These are phyloP conservation scores for Epinephelus awoara DNA, from an alignment of 2,797 vertebrate species.

Conservation along the genomic window DNA sequence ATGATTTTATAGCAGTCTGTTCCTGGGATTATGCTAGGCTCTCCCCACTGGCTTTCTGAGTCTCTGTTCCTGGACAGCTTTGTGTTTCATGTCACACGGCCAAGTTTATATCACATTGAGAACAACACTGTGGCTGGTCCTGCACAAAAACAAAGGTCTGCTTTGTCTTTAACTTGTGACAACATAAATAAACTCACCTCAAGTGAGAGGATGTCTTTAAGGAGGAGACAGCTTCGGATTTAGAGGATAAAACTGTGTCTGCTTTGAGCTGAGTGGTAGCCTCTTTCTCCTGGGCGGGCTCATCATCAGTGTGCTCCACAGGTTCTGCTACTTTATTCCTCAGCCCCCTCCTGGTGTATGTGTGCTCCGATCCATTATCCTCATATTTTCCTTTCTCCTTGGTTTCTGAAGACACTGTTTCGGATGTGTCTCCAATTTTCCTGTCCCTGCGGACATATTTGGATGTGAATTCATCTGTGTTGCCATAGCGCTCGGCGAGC, in stretches of 20 bases:
- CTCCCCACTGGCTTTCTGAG: neutral
- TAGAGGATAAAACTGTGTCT: slow-evolving; percentile 26
- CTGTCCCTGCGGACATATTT: slow-evolving; percentile 81
- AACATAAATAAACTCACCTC: slow-evolving; percentile 71
- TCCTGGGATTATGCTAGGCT: neutral
- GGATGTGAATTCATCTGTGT: slow-evolving; percentile 81
- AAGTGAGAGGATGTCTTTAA: slow-evolving; percentile 44
- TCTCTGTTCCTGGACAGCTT: slow-evolving; percentile 1
- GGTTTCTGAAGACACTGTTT: slow-evolving; percentile 44
- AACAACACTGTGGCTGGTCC: slow-evolving; percentile 7
- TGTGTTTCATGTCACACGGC: slow-evolving; percentile 20
- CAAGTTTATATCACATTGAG: slow-evolving; percentile 13
- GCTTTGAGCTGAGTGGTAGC: slow-evolving; percentile 10
- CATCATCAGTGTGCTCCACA: slow-evolving; percentile 37
- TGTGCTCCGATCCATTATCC: slow-evolving; percentile 60
- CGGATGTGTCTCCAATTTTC: slow-evolving; percentile 69
- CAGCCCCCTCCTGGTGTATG: slow-evolving; percentile 51
- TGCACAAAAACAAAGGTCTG: slow-evolving; percentile 15
- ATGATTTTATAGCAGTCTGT: neutral
- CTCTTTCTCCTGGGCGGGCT: slow-evolving; percentile 40
- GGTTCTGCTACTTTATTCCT: slow-evolving; percentile 57
- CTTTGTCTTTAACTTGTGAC: slow-evolving; percentile 8
- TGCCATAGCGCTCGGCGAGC: slow-evolving; percentile 86
- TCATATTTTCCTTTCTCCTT: slow-evolving; percentile 65
- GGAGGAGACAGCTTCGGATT: slow-evolving; percentile 46